Base-by-base conservation (phyloP, 1,140 invertebrate species). In the Zaprionus tsacasi region DNA sequence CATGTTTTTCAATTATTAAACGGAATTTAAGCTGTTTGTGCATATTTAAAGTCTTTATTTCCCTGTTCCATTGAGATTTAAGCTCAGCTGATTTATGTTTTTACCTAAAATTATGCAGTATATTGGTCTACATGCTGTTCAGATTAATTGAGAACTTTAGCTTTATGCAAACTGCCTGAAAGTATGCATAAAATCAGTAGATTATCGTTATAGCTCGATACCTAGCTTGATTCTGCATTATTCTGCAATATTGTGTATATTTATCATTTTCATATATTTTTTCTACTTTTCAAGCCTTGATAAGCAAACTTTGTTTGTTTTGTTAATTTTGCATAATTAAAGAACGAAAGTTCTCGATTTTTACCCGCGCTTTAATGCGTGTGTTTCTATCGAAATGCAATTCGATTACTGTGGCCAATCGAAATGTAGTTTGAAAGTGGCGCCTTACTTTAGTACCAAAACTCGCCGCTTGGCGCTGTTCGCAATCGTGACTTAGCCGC, bases 401-500 rank as follows among this genome's bases (percentile, higher is more conserved):
- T 7, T 6, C 40, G 40, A 8, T 45, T 15, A 8, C 3, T 15
- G 40, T 8, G 15, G n/a, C n/a, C n/a, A 15, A 15, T 45, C 40
- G 40, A 45, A 10, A 45, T 15, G 40, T 7, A 15, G n/a, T 45
- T 45, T 15, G 7, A 43, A 43, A 43, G 2, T 43, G 0, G 40
- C 40, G 40, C 40, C n/a, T 15, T 15, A 1, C 40, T 45, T 15
- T 45, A 45, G n/a, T 45, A 45, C n/a, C 40, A 15, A 45, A 45
- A 45, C 33, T 6, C n/a, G 7, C 40, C 40, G 40, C 40, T 15
- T 15, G 40, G 40, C 40, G 15, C n/a, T n/a, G 17, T 10, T 45
- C 27, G 5, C 52, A 48, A 63, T 35, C 33, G 35, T 25, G 59
- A 25, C 40, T 57, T 63, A 70, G 58, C 57, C 66, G 50, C 66